Conservation (phyloP, 2,797 vertebrate genomes). For the Neostethus bicornis region DNA sequence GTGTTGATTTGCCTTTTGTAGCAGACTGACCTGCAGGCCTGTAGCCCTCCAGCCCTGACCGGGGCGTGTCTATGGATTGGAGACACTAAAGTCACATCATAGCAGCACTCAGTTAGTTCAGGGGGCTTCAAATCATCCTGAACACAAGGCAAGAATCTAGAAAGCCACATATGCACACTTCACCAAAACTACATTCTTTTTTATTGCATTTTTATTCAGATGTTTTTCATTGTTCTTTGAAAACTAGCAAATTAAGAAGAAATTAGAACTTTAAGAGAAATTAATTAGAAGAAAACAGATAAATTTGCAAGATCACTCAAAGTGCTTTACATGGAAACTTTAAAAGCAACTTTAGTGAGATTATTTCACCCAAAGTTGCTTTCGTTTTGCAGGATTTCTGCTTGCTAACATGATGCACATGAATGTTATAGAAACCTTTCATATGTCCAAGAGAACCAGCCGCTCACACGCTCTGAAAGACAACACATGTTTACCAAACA, state of each 20-base stretch:
- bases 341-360: no score
- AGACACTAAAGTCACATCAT: constrained; percentile 66
- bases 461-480: constrained; percentile 43
- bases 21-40: constrained; percentile 48
- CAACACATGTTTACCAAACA: constrained; percentile 77
- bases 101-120: constrained; percentile 58
- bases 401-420: no score
- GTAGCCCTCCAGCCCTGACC: constrained; percentile 33
- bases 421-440: neutral
- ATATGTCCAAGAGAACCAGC: neutral
- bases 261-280: no score
- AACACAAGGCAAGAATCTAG: constrained; percentile 51
- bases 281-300: no score
- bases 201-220: no score
- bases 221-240: no score
- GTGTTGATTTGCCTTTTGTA: constrained; percentile 70
- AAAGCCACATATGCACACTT: constrained; percentile 9
- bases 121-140: constrained; percentile 58
- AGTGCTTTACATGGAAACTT: no score
- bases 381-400: neutral
- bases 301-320: no score
- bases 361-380: no score
- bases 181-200: neutral
- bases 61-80: constrained; percentile 74
- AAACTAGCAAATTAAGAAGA: no score